Evolutionary conservation across 2,797 vertebrate genomes (phyloP).

Genomic region (Cyprinella venusta): DNA sequence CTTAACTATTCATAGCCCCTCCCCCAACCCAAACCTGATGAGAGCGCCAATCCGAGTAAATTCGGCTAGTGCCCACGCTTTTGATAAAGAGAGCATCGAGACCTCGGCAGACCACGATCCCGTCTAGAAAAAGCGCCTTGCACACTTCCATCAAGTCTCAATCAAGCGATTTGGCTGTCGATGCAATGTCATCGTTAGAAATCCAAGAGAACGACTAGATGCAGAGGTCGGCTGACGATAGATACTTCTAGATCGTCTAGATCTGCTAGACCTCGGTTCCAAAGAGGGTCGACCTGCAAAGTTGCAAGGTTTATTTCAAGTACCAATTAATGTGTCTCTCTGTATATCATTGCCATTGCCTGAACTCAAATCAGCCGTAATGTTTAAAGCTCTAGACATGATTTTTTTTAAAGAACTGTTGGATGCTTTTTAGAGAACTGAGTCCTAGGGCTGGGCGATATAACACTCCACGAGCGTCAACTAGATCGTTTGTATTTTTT

Average conservation of each 20-base stretch:
- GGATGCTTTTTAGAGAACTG: constrained; percentile 14
- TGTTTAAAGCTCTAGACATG: constrained; percentile 35
- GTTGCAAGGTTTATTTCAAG: constrained; percentile 96
- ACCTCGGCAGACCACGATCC: constrained; percentile 69
- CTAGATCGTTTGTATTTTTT: background rate
- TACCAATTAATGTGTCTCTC: constrained; percentile 89
- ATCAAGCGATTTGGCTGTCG: constrained; percentile 92
- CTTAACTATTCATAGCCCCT: constrained; percentile 81
- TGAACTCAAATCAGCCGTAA: constrained; percentile 57
- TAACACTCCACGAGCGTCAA: background rate
- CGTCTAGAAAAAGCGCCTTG: constrained; percentile 90
- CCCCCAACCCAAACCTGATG: constrained; percentile 79
- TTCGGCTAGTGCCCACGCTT: constrained; percentile 82
- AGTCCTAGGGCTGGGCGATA: constrained; percentile 25
- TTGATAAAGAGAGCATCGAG: constrained; percentile 63
- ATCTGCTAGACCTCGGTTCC: constrained; percentile 92
- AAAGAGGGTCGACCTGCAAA: constrained; percentile 94
- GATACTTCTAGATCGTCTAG: constrained; percentile 94
- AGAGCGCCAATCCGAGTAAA: constrained; percentile 85
- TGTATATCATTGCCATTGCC: constrained; percentile 64
- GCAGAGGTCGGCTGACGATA: constrained; percentile 90
- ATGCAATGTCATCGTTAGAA: constrained; percentile 90
- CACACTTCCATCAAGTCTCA: constrained; percentile 90
- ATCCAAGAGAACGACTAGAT: constrained; percentile 91
- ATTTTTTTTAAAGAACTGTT: constrained; percentile 19